phyloP scores from a whole-genome alignment of 2,113 vertebrate genomes.

The Pseudorasbora parva region DNA sequence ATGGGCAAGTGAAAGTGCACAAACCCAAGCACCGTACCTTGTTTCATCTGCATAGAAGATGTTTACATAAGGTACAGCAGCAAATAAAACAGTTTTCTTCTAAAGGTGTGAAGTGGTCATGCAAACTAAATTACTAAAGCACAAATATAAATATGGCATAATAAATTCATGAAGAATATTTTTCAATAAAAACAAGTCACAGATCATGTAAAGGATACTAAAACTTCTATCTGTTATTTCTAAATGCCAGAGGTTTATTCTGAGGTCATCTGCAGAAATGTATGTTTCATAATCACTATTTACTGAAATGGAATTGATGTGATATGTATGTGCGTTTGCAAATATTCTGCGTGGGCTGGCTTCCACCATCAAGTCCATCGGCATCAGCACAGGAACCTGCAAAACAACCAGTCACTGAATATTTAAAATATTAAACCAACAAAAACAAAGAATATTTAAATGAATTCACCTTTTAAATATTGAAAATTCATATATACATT shows the following conservation, averaged over 20 bases:
- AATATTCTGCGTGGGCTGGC: slow-evolving; percentile 66
- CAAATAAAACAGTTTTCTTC: too few species aligned
- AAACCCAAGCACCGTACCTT: neutral
- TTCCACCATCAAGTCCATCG: slow-evolving; percentile 67
- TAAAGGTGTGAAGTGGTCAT: neutral
- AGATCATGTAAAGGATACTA: slow-evolving; percentile 60
- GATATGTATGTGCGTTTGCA: slow-evolving; percentile 67
- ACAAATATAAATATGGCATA: neutral
- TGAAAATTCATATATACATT: too few species aligned
- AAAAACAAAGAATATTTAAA: too few species aligned
- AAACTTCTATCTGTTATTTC: slow-evolving; percentile 72
- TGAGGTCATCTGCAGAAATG: slow-evolving; percentile 67
- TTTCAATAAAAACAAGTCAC: neutral
- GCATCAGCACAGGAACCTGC: slow-evolving; percentile 65
- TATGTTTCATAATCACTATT: slow-evolving; percentile 69
- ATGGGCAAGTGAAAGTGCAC: too few species aligned
- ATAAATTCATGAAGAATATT: neutral
- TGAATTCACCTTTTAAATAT: too few species aligned
- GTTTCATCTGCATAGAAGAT: neutral
- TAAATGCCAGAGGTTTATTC: slow-evolving; percentile 69
- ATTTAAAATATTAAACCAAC: too few species aligned
- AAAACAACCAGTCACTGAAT: neutral
- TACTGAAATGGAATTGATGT: slow-evolving; percentile 68
- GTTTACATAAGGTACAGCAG: neutral
- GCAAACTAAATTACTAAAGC: too few species aligned